Base-by-base conservation (phyloP, 2,113 vertebrate genomes). In the Gyps fulvus region DNA sequence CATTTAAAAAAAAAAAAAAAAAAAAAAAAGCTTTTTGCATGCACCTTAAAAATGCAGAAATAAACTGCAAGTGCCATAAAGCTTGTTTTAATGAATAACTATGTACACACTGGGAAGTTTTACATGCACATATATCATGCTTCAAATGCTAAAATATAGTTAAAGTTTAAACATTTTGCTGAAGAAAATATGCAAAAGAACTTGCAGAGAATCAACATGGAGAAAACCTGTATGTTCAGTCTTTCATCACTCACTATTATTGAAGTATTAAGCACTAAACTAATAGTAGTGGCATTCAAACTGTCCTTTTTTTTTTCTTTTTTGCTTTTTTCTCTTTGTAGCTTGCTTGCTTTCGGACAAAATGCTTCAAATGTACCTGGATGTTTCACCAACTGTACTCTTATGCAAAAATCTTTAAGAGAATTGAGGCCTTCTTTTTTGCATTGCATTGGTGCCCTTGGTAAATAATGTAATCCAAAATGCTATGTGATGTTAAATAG, bases 81-180 rank as follows among this genome's bases (percentile, higher is more conserved):
- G 81, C 86, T 91, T 85, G 55, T 96, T 97, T 97, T 97, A 98
- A 97, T 98, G 95, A 97, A 96, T 96, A 96, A 97, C 95, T 97
- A 2, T 80, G 95, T 95, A 95, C 93, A 89, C 92, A 86, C 69
- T 31, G 45, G 34, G 11, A 85, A 93, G 82, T 78, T 95, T 83
- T 95, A 89, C 94, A 62, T 80, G 84, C 94, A 94, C 82, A 47
- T 86, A 31, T 61, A 83, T 94, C 93, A 93, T 88, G 87, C 89
- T 93, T 96, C 94, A 90, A 93, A 91, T 91, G 74, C 67, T 89
- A 61, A 97, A 97, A 97, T 96, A 82, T 32, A 83, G 97, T 97
- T 97, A 97, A 97, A 95, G 84, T 96, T 97, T 97, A 96, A 97
- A 94, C 94, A 5, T 91, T 97, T 94, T 95, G 84, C 78, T 90